Conservation (phyloP, 2,113 vertebrate species). For the Cariama cristata region DNA sequence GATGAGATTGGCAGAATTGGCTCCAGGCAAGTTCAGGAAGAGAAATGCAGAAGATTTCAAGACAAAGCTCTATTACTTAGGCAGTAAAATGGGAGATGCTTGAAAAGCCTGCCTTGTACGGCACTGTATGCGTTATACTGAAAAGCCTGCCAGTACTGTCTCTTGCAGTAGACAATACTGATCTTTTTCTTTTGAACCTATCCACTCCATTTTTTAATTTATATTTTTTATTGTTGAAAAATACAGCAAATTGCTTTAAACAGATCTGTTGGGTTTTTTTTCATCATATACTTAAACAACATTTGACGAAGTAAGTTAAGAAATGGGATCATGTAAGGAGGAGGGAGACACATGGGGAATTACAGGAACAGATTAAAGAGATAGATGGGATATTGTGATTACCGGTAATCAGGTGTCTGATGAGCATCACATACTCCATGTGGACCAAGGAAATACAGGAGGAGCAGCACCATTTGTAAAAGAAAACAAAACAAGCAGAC, state of each 20-base stretch:
- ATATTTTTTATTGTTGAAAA: not conserved
- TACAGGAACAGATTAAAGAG: not conserved
- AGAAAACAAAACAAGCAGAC: not conserved
- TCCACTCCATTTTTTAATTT: not conserved
- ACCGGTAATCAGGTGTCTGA: not conserved
- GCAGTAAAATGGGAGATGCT: not conserved
- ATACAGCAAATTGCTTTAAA: not conserved
- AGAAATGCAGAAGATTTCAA: not conserved
- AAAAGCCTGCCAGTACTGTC: not conserved
- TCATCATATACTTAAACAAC: not conserved
- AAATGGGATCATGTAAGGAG: not conserved
- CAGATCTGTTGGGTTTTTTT: not conserved
- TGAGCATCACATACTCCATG: not conserved
- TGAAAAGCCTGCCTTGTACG: not conserved
- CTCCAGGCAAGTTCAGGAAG: not conserved
- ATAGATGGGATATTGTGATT: not conserved
- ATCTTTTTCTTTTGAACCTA: not conserved
- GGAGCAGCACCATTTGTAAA: not conserved
- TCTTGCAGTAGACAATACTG: not conserved
- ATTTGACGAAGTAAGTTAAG: not conserved
- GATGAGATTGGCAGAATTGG: rapidly evolving
- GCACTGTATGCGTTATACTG: not conserved
- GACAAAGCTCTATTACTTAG: not conserved
- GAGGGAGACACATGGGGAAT: not conserved
- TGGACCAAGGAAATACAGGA: not conserved